These are phyloP conservation scores for Paracentrotus lividus DNA, from an alignment of 53 echinoderm and acorn worm genomes.

Conservation along the genomic window DNA sequence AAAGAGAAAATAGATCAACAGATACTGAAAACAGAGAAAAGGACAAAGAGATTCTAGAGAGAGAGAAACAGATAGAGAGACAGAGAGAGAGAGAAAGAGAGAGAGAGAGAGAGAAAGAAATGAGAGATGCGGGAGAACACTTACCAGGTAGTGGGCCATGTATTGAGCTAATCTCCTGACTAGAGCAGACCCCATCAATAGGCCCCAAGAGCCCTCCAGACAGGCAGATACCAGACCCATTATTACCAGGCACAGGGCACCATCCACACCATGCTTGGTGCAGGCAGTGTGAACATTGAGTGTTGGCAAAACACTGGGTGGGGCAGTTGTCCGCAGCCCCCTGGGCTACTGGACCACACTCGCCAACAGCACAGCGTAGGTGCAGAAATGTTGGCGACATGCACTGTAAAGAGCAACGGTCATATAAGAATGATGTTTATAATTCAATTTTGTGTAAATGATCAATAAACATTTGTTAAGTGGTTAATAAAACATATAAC, in stretches of 20 bases:
- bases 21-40: not conserved
- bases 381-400: slow-evolving; percentile 88
- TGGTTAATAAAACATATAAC: too few species aligned
- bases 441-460: too few species aligned
- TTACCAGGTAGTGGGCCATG: slow-evolving; percentile 67
- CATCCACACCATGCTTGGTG: slow-evolving; percentile 91
- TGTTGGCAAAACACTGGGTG: slow-evolving; percentile 76
- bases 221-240: slow-evolving; percentile 94
- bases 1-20: not conserved
- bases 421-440: too few species aligned
- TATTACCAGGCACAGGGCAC: slow-evolving; percentile 84
- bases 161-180: slow-evolving; percentile 71
- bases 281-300: slow-evolving; percentile 86
- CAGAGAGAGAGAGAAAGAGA: not conserved
- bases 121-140: not conserved
- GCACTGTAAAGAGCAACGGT: slow-evolving; percentile 71
- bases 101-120: not conserved
- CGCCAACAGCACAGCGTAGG: slow-evolving; percentile 84
- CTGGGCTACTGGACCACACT: slow-evolving; percentile 84
- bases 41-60: not conserved
- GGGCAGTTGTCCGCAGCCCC: slow-evolving; percentile 77
- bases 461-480: too few species aligned
- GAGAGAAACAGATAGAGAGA: not conserved
- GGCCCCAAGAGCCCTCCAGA: slow-evolving; percentile 85
- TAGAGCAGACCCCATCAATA: slow-evolving; percentile 76